phyloP scores from a whole-genome alignment of 2,888 invertebrate species.

The Busseola fusca region DNA sequence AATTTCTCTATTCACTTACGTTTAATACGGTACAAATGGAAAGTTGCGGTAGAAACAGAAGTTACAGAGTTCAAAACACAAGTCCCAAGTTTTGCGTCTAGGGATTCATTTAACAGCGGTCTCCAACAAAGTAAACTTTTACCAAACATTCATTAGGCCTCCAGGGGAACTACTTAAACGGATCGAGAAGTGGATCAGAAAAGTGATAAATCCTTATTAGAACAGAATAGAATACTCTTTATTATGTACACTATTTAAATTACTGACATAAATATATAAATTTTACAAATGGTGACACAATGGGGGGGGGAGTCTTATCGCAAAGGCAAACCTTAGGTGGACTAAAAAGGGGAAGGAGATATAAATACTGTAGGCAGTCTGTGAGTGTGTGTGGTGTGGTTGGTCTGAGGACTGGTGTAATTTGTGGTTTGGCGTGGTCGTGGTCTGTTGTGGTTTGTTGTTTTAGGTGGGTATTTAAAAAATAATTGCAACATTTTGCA shows the following conservation, averaged over 20 bases:
- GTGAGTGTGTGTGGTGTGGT: too few relatives aligned
- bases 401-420: too few relatives aligned
- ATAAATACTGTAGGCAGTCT: too few relatives aligned
- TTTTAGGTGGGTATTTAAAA: constrained; percentile 29
- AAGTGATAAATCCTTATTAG: constrained; percentile 39
- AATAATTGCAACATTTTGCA: constrained; percentile 43
- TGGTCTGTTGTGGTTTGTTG: too few relatives aligned
- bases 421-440: too few relatives aligned
- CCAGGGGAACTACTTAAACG: constrained; percentile 22
- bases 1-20: constrained; percentile 35
- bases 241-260: too few relatives aligned
- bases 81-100: constrained; percentile 25
- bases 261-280: too few relatives aligned
- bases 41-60: constrained; percentile 22
- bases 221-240: too few relatives aligned
- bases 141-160: constrained; percentile 31
- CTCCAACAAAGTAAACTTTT: constrained; percentile 36
- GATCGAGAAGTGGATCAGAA: constrained; percentile 39
- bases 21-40: constrained; percentile 30
- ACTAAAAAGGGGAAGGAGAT: too few relatives aligned
- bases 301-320: too few relatives aligned
- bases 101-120: constrained; percentile 40
- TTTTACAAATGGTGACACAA: too few relatives aligned
- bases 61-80: constrained; percentile 29
- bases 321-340: too few relatives aligned